phyloP scores from a whole-genome alignment of 2,797 vertebrate species.

The Mycteria americana region DNA sequence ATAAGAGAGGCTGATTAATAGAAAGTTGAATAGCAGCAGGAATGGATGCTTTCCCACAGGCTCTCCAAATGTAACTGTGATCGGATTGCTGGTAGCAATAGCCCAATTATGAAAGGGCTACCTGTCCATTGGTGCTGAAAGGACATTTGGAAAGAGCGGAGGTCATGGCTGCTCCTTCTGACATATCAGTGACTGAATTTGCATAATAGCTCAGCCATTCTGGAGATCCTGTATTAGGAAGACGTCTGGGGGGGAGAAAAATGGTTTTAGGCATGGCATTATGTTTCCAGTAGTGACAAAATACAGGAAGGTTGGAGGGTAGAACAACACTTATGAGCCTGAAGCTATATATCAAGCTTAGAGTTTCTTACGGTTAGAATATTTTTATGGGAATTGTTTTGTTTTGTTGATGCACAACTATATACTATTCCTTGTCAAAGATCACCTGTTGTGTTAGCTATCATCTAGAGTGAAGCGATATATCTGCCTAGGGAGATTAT shows the following conservation, averaged over 20 bases:
- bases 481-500: not conserved
- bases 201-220: not conserved
- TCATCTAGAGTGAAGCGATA: not conserved
- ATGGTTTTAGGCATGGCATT: not conserved
- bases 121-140: not conserved
- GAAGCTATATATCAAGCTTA: not conserved
- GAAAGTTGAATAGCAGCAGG: not conserved
- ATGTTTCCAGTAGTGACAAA: not conserved
- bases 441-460: not conserved
- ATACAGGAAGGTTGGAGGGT: not conserved
- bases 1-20: not conserved
- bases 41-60: not conserved
- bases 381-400: not conserved
- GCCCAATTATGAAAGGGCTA: not conserved
- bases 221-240: not conserved
- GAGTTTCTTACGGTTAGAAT: not conserved
- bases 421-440: not conserved
- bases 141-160: not conserved
- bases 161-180: not conserved
- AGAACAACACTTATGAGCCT: not conserved
- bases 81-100: not conserved
- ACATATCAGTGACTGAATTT: not conserved
- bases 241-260: accelerated
- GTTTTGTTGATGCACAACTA: not conserved
- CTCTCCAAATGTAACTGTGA: not conserved